Base-by-base conservation (phyloP, 2,113 vertebrate species). In the Amia ocellicauda region DNA sequence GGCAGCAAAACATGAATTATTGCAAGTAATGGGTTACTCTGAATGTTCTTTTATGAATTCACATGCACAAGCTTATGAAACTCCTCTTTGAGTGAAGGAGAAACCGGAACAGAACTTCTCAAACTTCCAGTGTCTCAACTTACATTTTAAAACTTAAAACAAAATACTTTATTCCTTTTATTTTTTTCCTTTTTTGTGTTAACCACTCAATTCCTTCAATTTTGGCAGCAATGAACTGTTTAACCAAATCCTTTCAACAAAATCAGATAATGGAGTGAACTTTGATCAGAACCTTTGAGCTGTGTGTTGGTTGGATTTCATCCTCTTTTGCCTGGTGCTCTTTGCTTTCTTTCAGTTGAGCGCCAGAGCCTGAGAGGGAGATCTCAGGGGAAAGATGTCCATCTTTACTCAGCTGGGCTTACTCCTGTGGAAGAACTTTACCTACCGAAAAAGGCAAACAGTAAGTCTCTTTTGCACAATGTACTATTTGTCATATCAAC, bases 341-440 rank as follows among this genome's bases (percentile, higher is more conserved):
- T 1, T 51, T 62, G 63, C 70, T 69, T 74, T 64, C 75, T 77
- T 86, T 45, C 70, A 89, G 94, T 90, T 87, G 88, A 89, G 90
- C 83, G 86, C 79, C 67, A 68, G 17, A 52, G 80, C 68, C 63
- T 62, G 87, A 82, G 68, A 59, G 80, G 55, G 66, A 69, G 66
- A 68, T 76, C 45, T 66, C 67, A 75, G 75, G 79, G 74, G 64
- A 36, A 88, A 85, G 75, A 98, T 98, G 96, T 87, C 93, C 62
- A 89, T 90, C 69, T 88, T 83, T 74, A 89, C 94, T 0, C 97
- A 98, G 86, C 73, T 99, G 80, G 89, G 91, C 26, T 80, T 99
- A 86, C 80, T 99, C 80, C 89, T 99, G 0, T 98, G 97, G 97
- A 99, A 99, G 86, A 98, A 99, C 74, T 91, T 98, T 70, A 97